phyloP scores from a whole-genome alignment of 2,797 vertebrate genomes.

The Tangara arthus region DNA sequence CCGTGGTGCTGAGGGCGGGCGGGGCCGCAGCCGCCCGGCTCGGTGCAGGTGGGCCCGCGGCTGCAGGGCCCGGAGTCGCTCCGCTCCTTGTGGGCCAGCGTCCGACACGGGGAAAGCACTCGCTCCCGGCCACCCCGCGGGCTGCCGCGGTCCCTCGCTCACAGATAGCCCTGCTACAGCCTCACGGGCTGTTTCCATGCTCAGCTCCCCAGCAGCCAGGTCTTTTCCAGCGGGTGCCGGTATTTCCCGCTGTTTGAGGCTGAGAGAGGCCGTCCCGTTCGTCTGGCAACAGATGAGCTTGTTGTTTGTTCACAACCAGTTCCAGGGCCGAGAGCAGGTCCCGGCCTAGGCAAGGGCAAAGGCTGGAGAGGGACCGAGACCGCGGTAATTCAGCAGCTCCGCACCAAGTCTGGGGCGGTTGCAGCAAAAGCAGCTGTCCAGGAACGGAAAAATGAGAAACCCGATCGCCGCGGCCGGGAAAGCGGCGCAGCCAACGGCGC shows the following conservation, averaged over 20 bases:
- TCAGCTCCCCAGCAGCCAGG: not conserved
- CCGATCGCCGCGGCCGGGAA: fast-evolving
- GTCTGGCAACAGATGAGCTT: not conserved
- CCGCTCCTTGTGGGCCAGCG: not conserved
- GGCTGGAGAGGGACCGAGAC: not conserved
- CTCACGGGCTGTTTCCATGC: not conserved
- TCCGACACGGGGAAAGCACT: not conserved
- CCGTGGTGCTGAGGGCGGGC: slow-evolving; percentile 69
- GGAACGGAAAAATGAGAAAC: not conserved
- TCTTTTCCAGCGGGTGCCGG: not conserved
- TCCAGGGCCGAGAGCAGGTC: not conserved
- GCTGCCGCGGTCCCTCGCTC: not conserved
- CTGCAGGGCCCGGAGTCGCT: not conserved
- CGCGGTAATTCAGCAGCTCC: not conserved
- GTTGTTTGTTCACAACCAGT: not conserved
- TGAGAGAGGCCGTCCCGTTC: not conserved
- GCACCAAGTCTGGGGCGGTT: not conserved
- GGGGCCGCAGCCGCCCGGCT: not conserved
- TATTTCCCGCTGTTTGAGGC: not conserved
- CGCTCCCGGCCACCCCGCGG: not conserved
- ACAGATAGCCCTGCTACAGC: not conserved
- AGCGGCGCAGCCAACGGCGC: not conserved
- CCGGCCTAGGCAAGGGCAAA: not conserved
- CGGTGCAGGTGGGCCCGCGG: fast-evolving
- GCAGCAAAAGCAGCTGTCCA: not conserved